Conservation (phyloP, 2,888 invertebrate genomes). For the Cyclophora albipunctata region DNA sequence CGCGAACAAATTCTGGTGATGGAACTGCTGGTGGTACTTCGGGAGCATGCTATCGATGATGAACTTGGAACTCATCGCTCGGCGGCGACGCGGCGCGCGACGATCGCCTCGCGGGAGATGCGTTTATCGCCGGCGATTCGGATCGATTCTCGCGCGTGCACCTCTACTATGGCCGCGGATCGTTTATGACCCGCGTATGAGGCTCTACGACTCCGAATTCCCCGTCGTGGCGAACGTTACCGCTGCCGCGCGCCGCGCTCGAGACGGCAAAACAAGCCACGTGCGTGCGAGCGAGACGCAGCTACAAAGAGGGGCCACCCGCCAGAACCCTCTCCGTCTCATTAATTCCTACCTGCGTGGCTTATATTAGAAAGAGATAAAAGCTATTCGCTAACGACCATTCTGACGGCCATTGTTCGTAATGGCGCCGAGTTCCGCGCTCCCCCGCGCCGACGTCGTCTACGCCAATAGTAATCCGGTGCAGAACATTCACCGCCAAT, state of each 20-base stretch:
- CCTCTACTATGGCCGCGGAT: constrained; percentile 82
- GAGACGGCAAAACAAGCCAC: constrained; percentile 69
- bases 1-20: constrained; percentile 77
- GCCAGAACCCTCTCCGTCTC: constrained; percentile 70
- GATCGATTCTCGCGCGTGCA: constrained; percentile 77
- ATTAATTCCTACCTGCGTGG: constrained; percentile 74
- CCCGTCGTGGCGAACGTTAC: constrained; percentile 78
- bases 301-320: constrained; percentile 42
- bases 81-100: constrained; percentile 74
- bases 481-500: constrained; percentile 75
- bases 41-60: constrained; percentile 98
- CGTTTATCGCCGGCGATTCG: constrained; percentile 74
- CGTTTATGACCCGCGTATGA: constrained; percentile 91
- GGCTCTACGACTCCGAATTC: constrained; percentile 90
- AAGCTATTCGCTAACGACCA: constrained; percentile 74
- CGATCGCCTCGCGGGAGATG: constrained; percentile 73
- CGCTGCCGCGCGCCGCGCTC: constrained; percentile 70
- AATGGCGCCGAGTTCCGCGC: constrained; percentile 68
- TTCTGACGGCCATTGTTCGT: constrained; percentile 72
- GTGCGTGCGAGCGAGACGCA: constrained; percentile 60
- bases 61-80: constrained; percentile 97
- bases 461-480: constrained; percentile 74
- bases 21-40: constrained; percentile 89
- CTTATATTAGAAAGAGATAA: constrained; percentile 76
- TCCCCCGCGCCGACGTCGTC: constrained; percentile 54